Base-by-base conservation (phyloP, 1,140 invertebrate species). In the Tyrophagus putrescentiae region DNA sequence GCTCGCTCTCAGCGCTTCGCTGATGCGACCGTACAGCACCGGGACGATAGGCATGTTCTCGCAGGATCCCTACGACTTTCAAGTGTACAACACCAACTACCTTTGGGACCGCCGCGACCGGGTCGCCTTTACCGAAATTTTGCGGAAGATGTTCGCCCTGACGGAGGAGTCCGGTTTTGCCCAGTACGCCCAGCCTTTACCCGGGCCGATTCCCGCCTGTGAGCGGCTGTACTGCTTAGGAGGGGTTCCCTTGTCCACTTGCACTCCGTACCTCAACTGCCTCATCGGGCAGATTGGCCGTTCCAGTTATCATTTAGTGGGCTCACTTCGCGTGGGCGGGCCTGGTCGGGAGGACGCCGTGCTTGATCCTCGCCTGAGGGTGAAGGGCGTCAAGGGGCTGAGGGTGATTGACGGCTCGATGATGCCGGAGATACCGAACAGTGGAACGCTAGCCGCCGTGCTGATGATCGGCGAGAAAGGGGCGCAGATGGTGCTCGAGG, bases 381-480 rank as follows among this genome's bases (percentile, higher is more conserved):
- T 2, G 83, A 66, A n/a, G 33, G 85, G 86, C 0, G 73, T 89
- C 0, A 77, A 78, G 60, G 84, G 84, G 0, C 69, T 90, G 4
- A 74, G 87, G 4, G 86, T 90, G 0, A 82, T 86, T n/a, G 86
- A 90, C 68, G 84, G 83, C 0, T 86, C 84, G 50, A 84, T 88
- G 2, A 84, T 88, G 83, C 86, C 86, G 0, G 83, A 79, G 62
- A 71, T 87, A 36, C 82, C 86, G 0, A 85, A 83, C 57, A 85
- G 83, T 0, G 88, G 87, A 62, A 87, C 85, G 0, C 87, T 87
- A 67, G 84, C 84, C 6, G 81, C 84, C 0, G 74, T 80, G 4
- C 84, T 88, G 41, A 87, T 87, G 85, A 85, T 89, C 29, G 86
- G 76, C 0, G 89, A 94, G 68, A 91, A 89, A 69, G 85, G 82